A percentile compares a stretch with the other conserved stretches of the same genome.
Conservation (phyloP, 2,888 invertebrate genomes). For the Boloria euphrosyne region DNA sequence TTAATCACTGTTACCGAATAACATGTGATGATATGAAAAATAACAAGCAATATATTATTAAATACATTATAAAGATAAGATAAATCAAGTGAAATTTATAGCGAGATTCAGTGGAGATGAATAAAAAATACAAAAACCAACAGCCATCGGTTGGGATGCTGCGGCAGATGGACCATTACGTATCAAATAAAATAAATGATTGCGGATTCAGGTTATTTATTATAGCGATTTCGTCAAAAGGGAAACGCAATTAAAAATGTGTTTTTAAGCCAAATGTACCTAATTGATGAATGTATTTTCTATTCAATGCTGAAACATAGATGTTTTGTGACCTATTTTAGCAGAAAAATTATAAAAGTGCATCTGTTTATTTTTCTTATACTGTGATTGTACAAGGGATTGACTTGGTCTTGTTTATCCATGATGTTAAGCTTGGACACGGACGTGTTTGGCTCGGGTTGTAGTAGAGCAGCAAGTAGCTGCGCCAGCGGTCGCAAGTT, state of each 20-base stretch:
- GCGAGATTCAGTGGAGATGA: not conserved
- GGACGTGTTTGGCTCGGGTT: no score
- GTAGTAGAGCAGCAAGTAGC: no score
- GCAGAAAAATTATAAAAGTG: no score
- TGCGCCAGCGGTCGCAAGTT: no score
- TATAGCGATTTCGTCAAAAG: constrained; percentile 27
- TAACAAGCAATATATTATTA: not conserved
- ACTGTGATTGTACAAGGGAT: no score
- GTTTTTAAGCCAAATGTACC: constrained; percentile 18
- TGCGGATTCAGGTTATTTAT: constrained; percentile 30
- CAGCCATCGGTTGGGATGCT: constrained; percentile 15
- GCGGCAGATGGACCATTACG: constrained; percentile 27
- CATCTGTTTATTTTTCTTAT: no score
- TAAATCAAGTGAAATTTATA: constrained; percentile 11
- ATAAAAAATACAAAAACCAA: constrained; percentile 2
- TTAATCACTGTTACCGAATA: no score
- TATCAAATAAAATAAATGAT: constrained; percentile 29
- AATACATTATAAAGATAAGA: constrained; percentile 5
- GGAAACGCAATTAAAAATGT: constrained; percentile 25
- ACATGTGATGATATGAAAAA: no score
- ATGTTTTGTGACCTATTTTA: no score
- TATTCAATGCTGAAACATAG: no score
- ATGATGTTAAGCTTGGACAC: not conserved
- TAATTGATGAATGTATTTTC: constrained; percentile 25
- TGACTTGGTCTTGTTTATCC: no score